Conservation (phyloP, 2,888 invertebrate species). For the Thyatira batis region DNA sequence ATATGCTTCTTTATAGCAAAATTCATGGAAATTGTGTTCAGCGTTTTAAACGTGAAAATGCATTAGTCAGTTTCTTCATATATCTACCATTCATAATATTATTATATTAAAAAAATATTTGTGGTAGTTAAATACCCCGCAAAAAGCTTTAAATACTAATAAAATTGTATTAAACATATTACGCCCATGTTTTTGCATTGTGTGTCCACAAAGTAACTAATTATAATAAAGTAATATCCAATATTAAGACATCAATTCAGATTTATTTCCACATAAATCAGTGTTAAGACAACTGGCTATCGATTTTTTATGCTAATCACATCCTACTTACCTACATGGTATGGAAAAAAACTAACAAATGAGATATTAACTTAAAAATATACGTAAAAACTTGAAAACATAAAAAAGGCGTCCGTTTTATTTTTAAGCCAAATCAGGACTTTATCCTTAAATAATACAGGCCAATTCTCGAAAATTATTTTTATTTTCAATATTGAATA, state of each 20-base stretch:
- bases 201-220: slow-evolving; percentile 20
- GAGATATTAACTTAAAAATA: neutral
- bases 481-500: no score
- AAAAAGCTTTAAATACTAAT: neutral
- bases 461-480: no score
- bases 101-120: no score
- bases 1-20: no score
- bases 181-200: neutral
- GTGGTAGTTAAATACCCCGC: no score
- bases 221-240: slow-evolving; percentile 31
- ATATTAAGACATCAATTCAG: slow-evolving; percentile 51
- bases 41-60: no score
- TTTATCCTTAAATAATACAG: no score
- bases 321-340: slow-evolving; percentile 36
- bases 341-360: slow-evolving; percentile 5
- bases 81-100: no score
- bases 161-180: neutral
- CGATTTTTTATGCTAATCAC: slow-evolving; percentile 50
- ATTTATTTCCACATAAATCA: slow-evolving; percentile 54
- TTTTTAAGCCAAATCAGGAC: no score
- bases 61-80: no score
- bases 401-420: no score
- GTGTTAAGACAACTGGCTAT: slow-evolving; percentile 42
- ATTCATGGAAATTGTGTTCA: no score
- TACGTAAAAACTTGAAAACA: neutral